Conservation (phyloP, 1,140 invertebrate species). For the Heliconius nattereri region DNA sequence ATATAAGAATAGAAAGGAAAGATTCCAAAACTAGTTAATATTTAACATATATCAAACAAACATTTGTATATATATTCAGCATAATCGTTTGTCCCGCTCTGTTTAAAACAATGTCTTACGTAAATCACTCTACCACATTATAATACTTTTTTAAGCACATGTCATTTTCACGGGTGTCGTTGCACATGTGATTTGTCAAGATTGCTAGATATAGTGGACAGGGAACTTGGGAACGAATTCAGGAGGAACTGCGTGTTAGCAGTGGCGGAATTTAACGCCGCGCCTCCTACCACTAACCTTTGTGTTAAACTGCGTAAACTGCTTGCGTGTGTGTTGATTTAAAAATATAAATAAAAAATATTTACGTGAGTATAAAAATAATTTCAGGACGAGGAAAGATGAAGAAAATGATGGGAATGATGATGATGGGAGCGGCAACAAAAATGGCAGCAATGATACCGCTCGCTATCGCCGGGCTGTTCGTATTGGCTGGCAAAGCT, state of each 20-base stretch:
- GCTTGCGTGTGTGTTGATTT: too few species aligned
- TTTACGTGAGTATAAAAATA: not conserved
- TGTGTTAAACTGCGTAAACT: too few species aligned
- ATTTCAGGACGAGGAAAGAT: slow-evolving; percentile 86
- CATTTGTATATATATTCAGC: not conserved
- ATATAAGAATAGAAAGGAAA: too few species aligned
- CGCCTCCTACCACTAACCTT: too few species aligned
- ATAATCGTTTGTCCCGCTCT: not conserved
- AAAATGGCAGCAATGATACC: slow-evolving; percentile 88
- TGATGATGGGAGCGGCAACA: slow-evolving; percentile 90
- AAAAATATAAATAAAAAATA: too few species aligned
- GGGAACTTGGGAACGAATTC: too few species aligned
- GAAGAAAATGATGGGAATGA: slow-evolving; percentile 92
- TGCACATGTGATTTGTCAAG: not conserved
- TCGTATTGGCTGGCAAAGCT: slow-evolving; percentile 88
- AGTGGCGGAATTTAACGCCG: too few species aligned
- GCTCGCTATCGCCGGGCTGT: slow-evolving; percentile 87
- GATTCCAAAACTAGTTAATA: too few species aligned
- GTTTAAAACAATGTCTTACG: not conserved
- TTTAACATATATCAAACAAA: not conserved
- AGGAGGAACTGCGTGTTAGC: too few species aligned
- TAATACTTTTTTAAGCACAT: not conserved
- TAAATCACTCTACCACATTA: not conserved
- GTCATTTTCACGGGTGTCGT: not conserved
- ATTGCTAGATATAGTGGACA: not conserved